A percentile compares a stretch with the other conserved stretches of the same genome.
phyloP scores from a whole-genome alignment of 2,797 vertebrate genomes.

The Neopelma chrysocephalum region DNA sequence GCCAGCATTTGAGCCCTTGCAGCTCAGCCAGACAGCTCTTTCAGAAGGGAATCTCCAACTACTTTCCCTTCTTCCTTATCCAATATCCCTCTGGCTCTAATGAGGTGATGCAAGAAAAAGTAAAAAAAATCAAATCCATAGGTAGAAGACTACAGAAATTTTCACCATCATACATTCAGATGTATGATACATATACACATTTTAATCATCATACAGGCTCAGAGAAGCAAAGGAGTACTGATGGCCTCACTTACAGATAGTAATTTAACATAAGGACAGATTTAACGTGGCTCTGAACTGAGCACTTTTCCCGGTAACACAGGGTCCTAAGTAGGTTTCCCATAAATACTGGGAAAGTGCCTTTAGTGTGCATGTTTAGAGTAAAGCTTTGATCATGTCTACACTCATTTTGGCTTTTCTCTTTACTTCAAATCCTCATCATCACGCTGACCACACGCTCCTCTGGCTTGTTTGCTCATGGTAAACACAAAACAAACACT shows the following conservation, averaged over 20 bases:
- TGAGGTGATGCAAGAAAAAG: neutral
- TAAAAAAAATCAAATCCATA: rapidly evolving
- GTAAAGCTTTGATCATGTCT: constrained; percentile 30
- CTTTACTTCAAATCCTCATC: neutral
- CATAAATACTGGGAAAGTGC: neutral
- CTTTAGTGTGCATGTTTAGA: neutral
- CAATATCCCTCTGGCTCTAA: rapidly evolving
- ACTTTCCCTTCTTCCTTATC: neutral
- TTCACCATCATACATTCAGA: neutral
- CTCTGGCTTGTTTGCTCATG: constrained; percentile 2
- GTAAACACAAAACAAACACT: constrained; percentile 21
- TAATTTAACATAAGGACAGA: neutral
- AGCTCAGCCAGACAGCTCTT: neutral
- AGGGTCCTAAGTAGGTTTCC: constrained; percentile 20
- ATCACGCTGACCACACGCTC: constrained; percentile 24
- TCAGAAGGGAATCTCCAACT: neutral
- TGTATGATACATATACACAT: neutral
- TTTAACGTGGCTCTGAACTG: neutral
- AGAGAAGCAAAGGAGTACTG: neutral
- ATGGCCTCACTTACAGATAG: neutral
- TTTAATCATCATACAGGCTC: neutral
- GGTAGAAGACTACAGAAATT: neutral
- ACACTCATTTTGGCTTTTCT: constrained; percentile 32
- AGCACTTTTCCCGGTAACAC: neutral
- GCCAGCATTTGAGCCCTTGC: neutral